These are phyloP conservation scores for Pristionchus entomophagus DNA, from an alignment of 2,888 invertebrate species.

Conservation along the genomic window DNA sequence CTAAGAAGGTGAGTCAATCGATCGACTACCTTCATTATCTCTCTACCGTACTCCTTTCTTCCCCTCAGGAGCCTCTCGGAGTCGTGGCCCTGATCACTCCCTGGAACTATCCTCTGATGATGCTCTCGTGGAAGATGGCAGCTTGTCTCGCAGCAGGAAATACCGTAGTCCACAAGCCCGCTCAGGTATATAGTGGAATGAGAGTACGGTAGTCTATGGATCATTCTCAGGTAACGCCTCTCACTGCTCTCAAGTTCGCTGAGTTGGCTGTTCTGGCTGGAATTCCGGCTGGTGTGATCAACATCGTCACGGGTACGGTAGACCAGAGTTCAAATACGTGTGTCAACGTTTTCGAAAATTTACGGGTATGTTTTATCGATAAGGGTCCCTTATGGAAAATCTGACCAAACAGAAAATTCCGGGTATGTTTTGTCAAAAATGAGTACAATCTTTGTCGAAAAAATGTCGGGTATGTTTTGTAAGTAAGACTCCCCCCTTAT, in stretches of 20 bases:
- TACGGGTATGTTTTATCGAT: too few relatives aligned
- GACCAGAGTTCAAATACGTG: too few relatives aligned
- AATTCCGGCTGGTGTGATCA: constrained; percentile 93
- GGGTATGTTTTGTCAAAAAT: too few relatives aligned
- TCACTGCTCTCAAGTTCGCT: constrained; percentile 95
- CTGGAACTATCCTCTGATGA: constrained; percentile 99
- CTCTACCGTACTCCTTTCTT: background rate
- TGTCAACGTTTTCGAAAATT: too few relatives aligned
- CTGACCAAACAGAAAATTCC: too few relatives aligned
- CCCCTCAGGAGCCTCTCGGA: constrained; percentile 86
- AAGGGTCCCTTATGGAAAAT: too few relatives aligned
- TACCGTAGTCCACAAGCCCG: constrained; percentile 95
- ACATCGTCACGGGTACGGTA: constrained; percentile 84
- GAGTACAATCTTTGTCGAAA: too few relatives aligned
- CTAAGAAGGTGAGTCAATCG: constrained; percentile 80
- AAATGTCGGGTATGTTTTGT: too few relatives aligned
- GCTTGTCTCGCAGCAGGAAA: constrained; percentile 96
- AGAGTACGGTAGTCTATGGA: background rate
- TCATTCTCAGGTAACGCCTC: constrained; percentile 83
- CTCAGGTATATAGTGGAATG: constrained; percentile 79
- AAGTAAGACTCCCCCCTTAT: too few relatives aligned
- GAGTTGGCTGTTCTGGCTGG: constrained; percentile 92
- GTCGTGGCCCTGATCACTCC: constrained; percentile 94
- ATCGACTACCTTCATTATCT: background rate
- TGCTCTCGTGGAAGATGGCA: constrained; percentile 98